Evolutionary conservation across 2,888 invertebrate species (phyloP).

Genomic region (Platycheirus rosarum): DNA sequence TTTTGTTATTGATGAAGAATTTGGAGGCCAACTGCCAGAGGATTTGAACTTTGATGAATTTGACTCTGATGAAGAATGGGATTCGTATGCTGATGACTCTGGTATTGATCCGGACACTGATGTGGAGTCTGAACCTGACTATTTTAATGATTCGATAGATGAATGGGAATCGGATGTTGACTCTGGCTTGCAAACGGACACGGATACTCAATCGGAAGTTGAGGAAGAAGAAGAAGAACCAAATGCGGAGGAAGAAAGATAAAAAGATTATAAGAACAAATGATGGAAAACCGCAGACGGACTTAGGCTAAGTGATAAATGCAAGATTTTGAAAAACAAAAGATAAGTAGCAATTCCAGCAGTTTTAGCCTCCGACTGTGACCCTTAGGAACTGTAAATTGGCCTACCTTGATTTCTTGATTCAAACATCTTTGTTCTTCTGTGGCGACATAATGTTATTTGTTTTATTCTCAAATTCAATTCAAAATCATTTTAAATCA

Average conservation of each 20-base stretch:
- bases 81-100: slow-evolving; percentile 1
- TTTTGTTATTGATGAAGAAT: neutral
- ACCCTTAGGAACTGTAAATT: no score
- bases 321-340: no score
- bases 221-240: no score
- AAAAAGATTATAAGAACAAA: no score
- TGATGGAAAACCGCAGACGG: no score
- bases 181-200: slow-evolving; percentile 14
- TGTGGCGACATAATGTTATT: neutral
- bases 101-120: slow-evolving; percentile 17
- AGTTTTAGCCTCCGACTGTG: no score
- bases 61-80: neutral
- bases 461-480: neutral
- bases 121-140: neutral
- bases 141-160: neutral
- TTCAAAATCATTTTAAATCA: neutral
- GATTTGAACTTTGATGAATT: neutral
- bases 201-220: no score
- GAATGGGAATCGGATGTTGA: slow-evolving; percentile 6
- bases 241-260: neutral
- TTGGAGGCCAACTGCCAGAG: no score
- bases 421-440: neutral
- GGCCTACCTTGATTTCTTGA: no score
- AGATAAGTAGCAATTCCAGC: no score
- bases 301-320: no score